phyloP scores from a whole-genome alignment of 2,113 vertebrate species.

The Caretta caretta region DNA sequence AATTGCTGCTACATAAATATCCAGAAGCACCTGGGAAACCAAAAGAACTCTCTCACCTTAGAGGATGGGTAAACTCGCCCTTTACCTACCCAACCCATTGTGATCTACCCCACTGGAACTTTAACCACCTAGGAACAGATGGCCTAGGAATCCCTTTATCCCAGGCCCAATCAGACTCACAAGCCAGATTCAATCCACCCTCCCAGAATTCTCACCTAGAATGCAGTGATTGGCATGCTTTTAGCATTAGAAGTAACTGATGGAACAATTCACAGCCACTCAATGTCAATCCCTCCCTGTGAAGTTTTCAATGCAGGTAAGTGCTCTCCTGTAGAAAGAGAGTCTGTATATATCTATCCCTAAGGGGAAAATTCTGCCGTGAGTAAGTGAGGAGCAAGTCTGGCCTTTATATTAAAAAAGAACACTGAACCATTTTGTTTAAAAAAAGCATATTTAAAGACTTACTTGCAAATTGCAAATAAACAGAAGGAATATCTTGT shows the following conservation, averaged over 20 bases:
- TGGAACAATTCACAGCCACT: background rate
- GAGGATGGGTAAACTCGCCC: background rate
- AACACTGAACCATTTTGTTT: background rate
- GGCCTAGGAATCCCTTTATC: background rate
- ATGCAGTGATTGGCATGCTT: background rate
- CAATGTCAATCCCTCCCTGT: background rate
- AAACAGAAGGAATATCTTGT: background rate
- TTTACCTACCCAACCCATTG: background rate
- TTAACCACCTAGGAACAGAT: background rate
- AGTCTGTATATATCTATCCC: background rate
- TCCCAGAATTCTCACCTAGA: background rate
- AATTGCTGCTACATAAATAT: background rate
- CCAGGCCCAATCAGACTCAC: background rate
- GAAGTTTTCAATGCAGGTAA: background rate
- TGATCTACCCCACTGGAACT: background rate
- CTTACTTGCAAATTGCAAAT: background rate
- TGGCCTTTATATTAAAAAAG: background rate
- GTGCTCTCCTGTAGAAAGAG: background rate
- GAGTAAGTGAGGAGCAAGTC: background rate
- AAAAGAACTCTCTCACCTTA: background rate
- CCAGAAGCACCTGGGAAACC: background rate
- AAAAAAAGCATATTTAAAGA: background rate
- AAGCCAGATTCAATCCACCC: background rate
- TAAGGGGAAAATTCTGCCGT: background rate
- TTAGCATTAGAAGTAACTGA: background rate